Evolutionary conservation across 2,888 invertebrate genomes (phyloP), one percentile per base, ranked within the genome.

Genomic region (Trissonchulus latispiculum): DNA sequence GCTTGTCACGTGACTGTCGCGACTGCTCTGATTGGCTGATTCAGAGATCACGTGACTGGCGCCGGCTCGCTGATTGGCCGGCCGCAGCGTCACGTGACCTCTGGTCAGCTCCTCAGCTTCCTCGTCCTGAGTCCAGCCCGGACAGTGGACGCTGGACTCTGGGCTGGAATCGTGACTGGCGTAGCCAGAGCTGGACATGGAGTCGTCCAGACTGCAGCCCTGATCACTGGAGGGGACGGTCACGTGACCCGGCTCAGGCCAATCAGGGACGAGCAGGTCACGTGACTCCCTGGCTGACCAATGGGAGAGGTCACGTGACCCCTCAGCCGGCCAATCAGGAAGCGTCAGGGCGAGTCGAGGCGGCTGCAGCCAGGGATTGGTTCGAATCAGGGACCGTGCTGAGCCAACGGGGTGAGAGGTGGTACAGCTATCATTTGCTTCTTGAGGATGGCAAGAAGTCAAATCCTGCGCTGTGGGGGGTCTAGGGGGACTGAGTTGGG

Each of bases 111-210:
- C 23, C 23, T 48, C 23, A 23, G 8, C 23, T 23, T 8, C 8
- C 8, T 48, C 48, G 8, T 48, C 23, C 28, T 64, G 66, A 8
- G 31, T 64, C 66, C 66, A 64, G 66, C 66, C 66, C 31, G 66
- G 66, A 29, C 32, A 32, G 28, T 64, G 66, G 28, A 64, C 35
- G 66, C 66, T 64, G 8, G 66, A 64, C 28, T 64, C 66, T 32
- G 66, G 66, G 28, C 66, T 64, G 8, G 66, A 64, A n/a, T 64
- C 66, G 35, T 64, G 66, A 64, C 66, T 64, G 8, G 35, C 35
- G 28, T 64, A 64, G 31, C 66, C 66, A 32, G 66, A 64, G 35
- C 66, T 64, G 8, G 32, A 64, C 31, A 64, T 32, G 18, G 66
- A 64, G 18, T 64, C 66, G 66, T 64, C 35, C 66, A 29, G 28